A percentile compares a stretch with the other conserved stretches of the same genome.
Evolutionary conservation across 2,113 vertebrate genomes (phyloP).

Genomic region (Tor tambroides): DNA sequence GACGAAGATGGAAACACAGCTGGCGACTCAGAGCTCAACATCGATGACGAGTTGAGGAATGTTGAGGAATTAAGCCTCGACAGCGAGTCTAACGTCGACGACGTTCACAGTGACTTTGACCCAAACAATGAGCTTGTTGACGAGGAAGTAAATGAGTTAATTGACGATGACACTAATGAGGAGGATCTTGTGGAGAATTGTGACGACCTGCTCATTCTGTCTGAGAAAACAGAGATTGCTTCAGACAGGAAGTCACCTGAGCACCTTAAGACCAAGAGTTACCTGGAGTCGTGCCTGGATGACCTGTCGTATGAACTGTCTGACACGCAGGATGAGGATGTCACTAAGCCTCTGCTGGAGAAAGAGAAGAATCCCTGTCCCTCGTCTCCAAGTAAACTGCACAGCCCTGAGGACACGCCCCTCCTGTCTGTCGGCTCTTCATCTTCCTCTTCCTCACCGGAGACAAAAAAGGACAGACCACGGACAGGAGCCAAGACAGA

Average conservation of each 20-base stretch:
- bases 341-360: conserved; percentile 59
- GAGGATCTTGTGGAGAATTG: conserved; percentile 46
- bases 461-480: conserved; percentile 93
- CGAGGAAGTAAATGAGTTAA: conserved; percentile 53
- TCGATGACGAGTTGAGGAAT: conserved; percentile 53
- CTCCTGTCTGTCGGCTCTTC: conserved; percentile 77
- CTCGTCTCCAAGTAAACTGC: conserved; percentile 72
- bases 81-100: conserved; percentile 23
- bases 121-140: conserved; percentile 62
- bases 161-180: conserved; percentile 46
- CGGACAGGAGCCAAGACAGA: conserved; percentile 94
- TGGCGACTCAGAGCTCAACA: conserved; percentile 68
- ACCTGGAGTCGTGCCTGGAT: conserved; percentile 80
- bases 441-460: conserved; percentile 86
- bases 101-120: conserved; percentile 54
- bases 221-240: conserved; percentile 17
- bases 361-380: conserved; percentile 62
- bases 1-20: conserved; percentile 65
- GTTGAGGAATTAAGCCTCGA: conserved; percentile 48
- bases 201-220: conserved; percentile 53
- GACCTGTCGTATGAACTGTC: conserved; percentile 68
- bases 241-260: conserved; percentile 46
- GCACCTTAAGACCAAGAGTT: conserved; percentile 82
- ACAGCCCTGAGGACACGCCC: conserved; percentile 85
- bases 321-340: conserved; percentile 63